A percentile compares a stretch with the other conserved stretches of the same genome.
These are phyloP conservation scores for Tenthredo notha DNA, from an alignment of 2,888 invertebrate genomes.

Conservation along the genomic window DNA sequence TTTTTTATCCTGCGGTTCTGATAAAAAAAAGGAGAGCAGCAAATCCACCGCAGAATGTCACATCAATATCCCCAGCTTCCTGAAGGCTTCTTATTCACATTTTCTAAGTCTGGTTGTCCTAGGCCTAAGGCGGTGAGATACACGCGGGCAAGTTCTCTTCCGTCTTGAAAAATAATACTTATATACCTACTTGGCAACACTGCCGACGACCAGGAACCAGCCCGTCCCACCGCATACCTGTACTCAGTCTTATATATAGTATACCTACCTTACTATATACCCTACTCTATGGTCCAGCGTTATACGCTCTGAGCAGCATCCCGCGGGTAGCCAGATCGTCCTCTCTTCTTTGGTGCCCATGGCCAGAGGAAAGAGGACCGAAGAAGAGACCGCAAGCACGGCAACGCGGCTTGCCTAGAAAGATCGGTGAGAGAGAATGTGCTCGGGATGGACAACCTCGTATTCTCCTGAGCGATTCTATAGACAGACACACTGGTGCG, in stretches of 20 bases:
- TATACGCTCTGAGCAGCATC: conserved; percentile 37
- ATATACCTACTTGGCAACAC: conserved; percentile 51
- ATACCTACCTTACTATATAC: conserved; percentile 9
- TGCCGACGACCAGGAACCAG: conserved; percentile 26
- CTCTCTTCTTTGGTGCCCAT: conserved; percentile 19
- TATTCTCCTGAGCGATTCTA: neutral
- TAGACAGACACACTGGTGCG: conserved; percentile 19
- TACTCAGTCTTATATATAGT: conserved; percentile 29
- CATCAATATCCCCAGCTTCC: conserved; percentile 1
- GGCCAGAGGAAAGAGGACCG: conserved; percentile 1
- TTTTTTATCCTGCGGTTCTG: neutral
- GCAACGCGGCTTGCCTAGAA: conserved; percentile 45
- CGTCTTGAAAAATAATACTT: conserved; percentile 48
- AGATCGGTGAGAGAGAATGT: conserved; percentile 31
- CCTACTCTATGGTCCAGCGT: conserved; percentile 14
- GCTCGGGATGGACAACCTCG: conserved; percentile 10
- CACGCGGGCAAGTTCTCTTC: conserved; percentile 42
- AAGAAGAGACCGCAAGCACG: conserved; percentile 21
- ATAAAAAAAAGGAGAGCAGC: neutral
- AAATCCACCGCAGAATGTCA: conserved; percentile 12
- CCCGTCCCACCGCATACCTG: conserved; percentile 53
- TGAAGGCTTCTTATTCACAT: neutral
- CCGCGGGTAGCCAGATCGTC: conserved; percentile 44
- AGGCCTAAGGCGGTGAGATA: conserved; percentile 32
- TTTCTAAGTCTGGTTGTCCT: conserved; percentile 19